Percentiles rank a stretch among this genome's conserved stretches.
Evolutionary conservation across 2,888 invertebrate genomes (phyloP).

Genomic region (Lordiphosa fenestrarum): DNA sequence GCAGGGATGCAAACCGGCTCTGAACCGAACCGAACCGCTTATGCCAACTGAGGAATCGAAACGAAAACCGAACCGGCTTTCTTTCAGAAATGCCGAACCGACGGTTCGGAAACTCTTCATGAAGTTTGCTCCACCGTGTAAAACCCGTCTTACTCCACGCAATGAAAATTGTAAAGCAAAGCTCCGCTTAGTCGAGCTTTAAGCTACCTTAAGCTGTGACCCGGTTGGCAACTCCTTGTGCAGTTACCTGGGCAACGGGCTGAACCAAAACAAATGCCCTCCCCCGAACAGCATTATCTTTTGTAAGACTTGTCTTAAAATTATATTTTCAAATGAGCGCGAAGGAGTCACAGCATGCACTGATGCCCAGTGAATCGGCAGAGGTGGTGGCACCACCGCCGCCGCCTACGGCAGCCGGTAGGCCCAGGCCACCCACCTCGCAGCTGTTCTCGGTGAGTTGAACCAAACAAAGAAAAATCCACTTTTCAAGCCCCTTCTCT

Average conservation of each 20-base stretch:
- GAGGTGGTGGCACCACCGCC: slow-evolving; percentile 58
- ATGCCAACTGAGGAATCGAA: too few species aligned
- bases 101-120: too few species aligned
- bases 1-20: too few species aligned
- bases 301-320: neutral
- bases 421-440: slow-evolving; percentile 74
- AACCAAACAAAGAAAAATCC: neutral
- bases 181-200: too few species aligned
- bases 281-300: neutral
- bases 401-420: slow-evolving; percentile 73
- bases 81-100: too few species aligned
- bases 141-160: too few species aligned
- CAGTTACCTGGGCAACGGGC: slow-evolving; percentile 31
- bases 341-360: neutral
- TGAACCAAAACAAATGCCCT: slow-evolving; percentile 28
- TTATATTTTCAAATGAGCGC: slow-evolving; percentile 31
- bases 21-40: too few species aligned
- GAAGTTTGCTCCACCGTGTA: too few species aligned
- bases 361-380: slow-evolving; percentile 6
- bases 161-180: too few species aligned
- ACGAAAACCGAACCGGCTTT: too few species aligned
- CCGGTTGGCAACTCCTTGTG: neutral
- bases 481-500: neutral
- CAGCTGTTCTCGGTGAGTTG: slow-evolving; percentile 70
- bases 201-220: neutral